Conservation (phyloP, 2,888 invertebrate species). For the Tenthredo amoena region DNA sequence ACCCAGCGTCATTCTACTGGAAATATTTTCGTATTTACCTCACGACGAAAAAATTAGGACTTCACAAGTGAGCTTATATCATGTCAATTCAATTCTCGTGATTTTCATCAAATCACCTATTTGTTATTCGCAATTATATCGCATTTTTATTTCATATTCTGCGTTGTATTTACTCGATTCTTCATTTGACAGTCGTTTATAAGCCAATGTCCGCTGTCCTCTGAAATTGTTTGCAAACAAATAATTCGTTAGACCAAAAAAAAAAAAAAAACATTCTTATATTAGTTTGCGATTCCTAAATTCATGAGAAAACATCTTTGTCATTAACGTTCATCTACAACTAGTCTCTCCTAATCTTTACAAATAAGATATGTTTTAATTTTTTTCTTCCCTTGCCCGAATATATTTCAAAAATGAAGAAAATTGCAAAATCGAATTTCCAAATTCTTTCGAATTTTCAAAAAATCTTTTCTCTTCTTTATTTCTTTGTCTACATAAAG, state of each 20-base stretch:
- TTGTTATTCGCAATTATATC: background rate
- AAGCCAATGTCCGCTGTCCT: background rate
- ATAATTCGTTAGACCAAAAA: background rate
- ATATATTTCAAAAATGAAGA: background rate
- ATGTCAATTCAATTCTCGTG: background rate
- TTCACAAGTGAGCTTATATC: constrained; percentile 70
- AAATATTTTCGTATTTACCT: constrained; percentile 77
- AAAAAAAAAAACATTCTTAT: background rate
- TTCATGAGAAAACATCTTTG: background rate
- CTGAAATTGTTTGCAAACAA: constrained; percentile 22
- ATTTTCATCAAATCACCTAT: background rate
- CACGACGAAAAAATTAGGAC: constrained; percentile 72
- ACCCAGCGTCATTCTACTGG: constrained; percentile 78
- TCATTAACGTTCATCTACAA: background rate
- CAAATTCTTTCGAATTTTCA: background rate
- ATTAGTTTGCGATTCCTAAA: background rate
- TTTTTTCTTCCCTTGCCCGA: background rate
- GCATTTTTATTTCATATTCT: background rate
- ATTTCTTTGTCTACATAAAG: too few relatives aligned
- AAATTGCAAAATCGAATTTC: background rate
- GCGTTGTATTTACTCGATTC: background rate
- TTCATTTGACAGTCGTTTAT: background rate
- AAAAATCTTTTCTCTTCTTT: background rate
- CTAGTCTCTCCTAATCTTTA: background rate
- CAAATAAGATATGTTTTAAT: background rate